These are phyloP conservation scores for Chloroceryle aenea DNA, from an alignment of 2,113 vertebrate genomes.

Conservation along the genomic window DNA sequence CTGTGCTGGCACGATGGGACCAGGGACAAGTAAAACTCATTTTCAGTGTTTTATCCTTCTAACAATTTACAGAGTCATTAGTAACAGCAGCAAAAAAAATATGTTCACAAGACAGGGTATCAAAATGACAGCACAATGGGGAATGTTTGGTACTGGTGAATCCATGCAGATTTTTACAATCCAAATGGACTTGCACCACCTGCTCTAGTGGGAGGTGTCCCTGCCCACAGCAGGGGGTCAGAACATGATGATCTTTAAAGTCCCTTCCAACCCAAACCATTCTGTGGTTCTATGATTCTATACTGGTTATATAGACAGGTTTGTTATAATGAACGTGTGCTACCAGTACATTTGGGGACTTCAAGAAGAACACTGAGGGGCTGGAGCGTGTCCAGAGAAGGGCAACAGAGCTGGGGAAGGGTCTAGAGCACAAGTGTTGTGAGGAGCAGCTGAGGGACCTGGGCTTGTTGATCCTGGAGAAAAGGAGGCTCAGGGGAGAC, in stretches of 20 bases:
- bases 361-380: background rate
- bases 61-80: background rate
- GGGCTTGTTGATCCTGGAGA: no score
- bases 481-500: no score
- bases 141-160: background rate
- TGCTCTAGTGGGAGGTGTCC: no score
- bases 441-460: background rate
- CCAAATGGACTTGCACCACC: background rate
- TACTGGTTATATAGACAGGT: no score
- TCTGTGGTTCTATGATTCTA: no score
- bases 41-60: background rate
- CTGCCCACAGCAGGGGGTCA: no score
- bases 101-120: background rate
- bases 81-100: background rate
- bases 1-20: fast-evolving
- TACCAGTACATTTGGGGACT: no score
- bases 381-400: background rate
- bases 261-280: no score
- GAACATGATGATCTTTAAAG: no score
- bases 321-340: no score
- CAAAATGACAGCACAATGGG: background rate
- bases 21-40: background rate
- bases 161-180: background rate
- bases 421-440: background rate
- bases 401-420: background rate